Percentiles rank a stretch among this genome's conserved stretches.
These are phyloP conservation scores for Eubucco bourcierii DNA, from an alignment of 2,113 vertebrate species.

Conservation along the genomic window DNA sequence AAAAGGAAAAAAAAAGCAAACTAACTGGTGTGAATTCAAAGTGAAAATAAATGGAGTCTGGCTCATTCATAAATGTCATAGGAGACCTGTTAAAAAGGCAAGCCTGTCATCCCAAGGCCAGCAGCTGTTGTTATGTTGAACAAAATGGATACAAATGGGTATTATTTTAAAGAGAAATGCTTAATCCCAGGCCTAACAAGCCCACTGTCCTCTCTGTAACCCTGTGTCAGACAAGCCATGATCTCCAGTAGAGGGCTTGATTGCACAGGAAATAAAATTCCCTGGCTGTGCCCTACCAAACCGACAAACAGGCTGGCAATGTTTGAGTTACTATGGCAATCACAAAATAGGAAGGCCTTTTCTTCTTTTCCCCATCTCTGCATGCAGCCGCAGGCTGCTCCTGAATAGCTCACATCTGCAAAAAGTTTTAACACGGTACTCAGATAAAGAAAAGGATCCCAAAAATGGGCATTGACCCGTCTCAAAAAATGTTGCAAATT, in stretches of 20 bases:
- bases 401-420: conserved; percentile 99
- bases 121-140: conserved; percentile 88
- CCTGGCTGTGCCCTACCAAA: conserved; percentile 67
- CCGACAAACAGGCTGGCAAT: conserved; percentile 84
- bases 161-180: conserved; percentile 91
- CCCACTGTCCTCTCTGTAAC: conserved; percentile 85
- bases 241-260: conserved; percentile 88
- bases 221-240: conserved; percentile 84
- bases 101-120: conserved; percentile 74
- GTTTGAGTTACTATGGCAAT: conserved; percentile 98
- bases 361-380: conserved; percentile 89
- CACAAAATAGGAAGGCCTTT: conserved; percentile 88
- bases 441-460: conserved; percentile 87
- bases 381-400: conserved; percentile 92
- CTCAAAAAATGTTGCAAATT: conserved; percentile 94
- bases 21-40: conserved; percentile 67
- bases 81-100: conserved; percentile 78
- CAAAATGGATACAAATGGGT: conserved; percentile 91
- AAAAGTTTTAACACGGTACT: conserved; percentile 92
- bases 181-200: conserved; percentile 88
- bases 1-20: background rate
- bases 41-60: conserved; percentile 72
- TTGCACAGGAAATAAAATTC: conserved; percentile 84
- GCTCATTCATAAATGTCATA: conserved; percentile 86
- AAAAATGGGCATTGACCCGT: conserved; percentile 98